These are phyloP conservation scores for Lutraria lutraria DNA, from an alignment of 2,888 invertebrate genomes.

Conservation along the genomic window DNA sequence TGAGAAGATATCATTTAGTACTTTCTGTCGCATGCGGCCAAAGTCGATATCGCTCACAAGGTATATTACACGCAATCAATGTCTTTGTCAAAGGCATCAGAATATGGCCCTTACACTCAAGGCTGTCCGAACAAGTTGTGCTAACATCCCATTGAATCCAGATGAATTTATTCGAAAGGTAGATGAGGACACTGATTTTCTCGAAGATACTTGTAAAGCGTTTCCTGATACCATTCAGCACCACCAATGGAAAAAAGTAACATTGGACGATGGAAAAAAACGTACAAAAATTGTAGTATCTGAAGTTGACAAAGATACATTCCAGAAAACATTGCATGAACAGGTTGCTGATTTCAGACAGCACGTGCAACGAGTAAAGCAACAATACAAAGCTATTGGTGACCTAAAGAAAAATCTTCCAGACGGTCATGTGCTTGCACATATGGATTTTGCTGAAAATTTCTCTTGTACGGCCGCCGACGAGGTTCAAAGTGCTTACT, in stretches of 20 bases:
- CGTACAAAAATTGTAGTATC: neutral
- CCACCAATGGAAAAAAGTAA: neutral
- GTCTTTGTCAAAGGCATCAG: neutral
- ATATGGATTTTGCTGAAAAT: conserved; percentile 35
- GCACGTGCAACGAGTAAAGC: neutral
- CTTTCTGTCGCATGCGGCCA: neutral
- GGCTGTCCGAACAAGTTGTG: neutral
- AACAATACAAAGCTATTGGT: neutral
- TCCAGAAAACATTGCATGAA: neutral
- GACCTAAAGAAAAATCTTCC: neutral
- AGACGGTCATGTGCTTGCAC: neutral
- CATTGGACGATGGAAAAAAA: neutral
- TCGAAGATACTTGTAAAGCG: neutral
- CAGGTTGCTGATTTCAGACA: neutral
- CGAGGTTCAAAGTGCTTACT: conserved; percentile 27
- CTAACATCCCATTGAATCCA: neutral
- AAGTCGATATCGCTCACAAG: neutral
- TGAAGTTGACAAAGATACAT: neutral
- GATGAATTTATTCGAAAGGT: neutral
- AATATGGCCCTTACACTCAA: neutral
- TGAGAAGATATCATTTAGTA: neutral
- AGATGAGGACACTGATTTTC: neutral
- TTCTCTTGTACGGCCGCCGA: conserved; percentile 4
- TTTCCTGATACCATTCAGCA: neutral
- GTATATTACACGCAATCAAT: neutral